These are phyloP conservation scores for Apamea sordens DNA, from an alignment of 2,888 invertebrate species.

Conservation along the genomic window DNA sequence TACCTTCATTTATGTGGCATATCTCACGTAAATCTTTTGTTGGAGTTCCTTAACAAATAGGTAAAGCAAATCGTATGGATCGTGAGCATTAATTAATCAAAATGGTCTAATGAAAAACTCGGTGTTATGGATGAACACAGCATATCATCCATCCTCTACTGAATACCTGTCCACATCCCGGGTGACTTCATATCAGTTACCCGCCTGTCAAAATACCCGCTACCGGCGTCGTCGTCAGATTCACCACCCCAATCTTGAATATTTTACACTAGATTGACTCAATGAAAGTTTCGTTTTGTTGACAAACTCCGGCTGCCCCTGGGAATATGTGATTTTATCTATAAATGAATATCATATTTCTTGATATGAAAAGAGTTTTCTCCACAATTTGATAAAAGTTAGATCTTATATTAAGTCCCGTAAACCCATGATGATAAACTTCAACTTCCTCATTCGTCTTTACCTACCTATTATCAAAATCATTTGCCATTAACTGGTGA, in stretches of 20 bases:
- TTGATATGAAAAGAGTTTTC: constrained; percentile 2
- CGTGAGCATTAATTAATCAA: background rate
- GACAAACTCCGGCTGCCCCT: constrained; percentile 40
- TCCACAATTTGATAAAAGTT: background rate
- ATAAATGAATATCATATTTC: constrained; percentile 49
- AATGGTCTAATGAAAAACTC: background rate
- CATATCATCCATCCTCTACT: background rate
- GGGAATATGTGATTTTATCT: constrained; percentile 50
- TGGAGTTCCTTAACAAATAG: background rate
- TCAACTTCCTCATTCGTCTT: background rate
- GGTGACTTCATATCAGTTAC: constrained; percentile 41
- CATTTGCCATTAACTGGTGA: background rate
- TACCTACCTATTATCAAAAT: background rate
- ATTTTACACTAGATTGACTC: constrained; percentile 58
- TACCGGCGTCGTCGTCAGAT: constrained; percentile 36
- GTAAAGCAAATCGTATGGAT: background rate
- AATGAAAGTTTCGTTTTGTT: constrained; percentile 46
- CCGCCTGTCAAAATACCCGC: constrained; percentile 29
- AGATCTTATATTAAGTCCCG: background rate
- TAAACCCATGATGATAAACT: background rate
- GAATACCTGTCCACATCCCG: constrained; percentile 1
- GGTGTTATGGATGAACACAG: background rate
- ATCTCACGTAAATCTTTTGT: background rate
- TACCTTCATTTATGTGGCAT: background rate
- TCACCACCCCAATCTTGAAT: constrained; percentile 48